Conservation (phyloP, 64 coral and sea anemone species). For the Hydrozoanthus tunicans region DNA sequence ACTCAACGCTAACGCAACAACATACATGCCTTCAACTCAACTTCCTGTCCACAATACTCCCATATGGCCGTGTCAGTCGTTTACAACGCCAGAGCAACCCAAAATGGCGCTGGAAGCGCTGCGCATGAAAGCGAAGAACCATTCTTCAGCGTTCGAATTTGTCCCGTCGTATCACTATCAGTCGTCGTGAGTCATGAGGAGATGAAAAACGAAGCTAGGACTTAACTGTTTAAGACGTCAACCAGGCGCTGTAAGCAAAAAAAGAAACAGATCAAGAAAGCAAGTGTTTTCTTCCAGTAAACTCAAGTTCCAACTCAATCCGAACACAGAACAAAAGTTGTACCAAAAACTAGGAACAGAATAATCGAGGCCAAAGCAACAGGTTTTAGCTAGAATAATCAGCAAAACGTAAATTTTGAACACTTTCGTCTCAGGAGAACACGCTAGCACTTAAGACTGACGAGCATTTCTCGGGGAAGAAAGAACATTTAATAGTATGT, state of each 20-base stretch:
- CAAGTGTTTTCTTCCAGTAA: too few relatives aligned
- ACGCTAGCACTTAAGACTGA: not conserved
- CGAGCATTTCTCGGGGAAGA: not conserved
- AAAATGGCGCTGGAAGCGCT: constrained; percentile 96
- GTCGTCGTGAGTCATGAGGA: not conserved
- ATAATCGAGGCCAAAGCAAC: not conserved
- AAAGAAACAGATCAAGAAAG: too few relatives aligned
- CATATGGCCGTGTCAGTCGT: constrained; percentile 90
- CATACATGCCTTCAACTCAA: constrained; percentile 91
- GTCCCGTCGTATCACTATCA: constrained; percentile 87
- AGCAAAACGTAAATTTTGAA: constrained; percentile 7
- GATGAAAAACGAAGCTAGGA: not conserved
- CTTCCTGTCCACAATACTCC: constrained; percentile 86
- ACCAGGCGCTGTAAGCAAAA: not conserved
- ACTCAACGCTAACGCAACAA: constrained; percentile 77
- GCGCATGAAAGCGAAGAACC: constrained; percentile 88
- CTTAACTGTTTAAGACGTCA: not conserved
- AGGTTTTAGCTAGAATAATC: not conserved
- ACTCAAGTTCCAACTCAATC: too few relatives aligned
- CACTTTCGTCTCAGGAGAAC: not conserved
- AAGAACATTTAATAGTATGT: not conserved
- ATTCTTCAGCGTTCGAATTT: constrained; percentile 88
- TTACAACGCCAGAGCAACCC: constrained; percentile 67
- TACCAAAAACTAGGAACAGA: not conserved
- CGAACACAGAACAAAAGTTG: not conserved